Conservation (phyloP, 2,888 invertebrate genomes). For the Dexiosoma caninum region DNA sequence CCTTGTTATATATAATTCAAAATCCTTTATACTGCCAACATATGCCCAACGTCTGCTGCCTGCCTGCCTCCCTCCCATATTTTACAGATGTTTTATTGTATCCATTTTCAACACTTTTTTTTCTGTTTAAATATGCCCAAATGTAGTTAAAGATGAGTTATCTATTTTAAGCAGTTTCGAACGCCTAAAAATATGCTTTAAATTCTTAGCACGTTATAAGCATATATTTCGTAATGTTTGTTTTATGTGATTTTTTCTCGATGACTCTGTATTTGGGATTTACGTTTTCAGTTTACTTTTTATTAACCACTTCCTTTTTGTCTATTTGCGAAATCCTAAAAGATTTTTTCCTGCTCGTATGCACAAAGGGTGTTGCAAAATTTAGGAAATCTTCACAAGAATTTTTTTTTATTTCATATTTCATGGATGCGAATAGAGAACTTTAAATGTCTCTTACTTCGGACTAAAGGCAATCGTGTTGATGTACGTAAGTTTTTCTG, state of each 20-base stretch:
- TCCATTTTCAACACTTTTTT: constrained; percentile 43
- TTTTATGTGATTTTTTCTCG: constrained; percentile 3
- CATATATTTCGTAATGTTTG: constrained; percentile 51
- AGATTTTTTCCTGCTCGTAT: background rate
- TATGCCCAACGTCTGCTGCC: background rate
- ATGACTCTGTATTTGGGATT: background rate
- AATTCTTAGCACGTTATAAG: constrained; percentile 60
- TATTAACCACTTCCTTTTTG: background rate
- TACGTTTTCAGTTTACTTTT: background rate
- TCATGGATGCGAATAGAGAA: too few relatives aligned
- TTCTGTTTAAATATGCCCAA: constrained; percentile 19
- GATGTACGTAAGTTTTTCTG: too few relatives aligned
- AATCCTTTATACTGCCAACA: constrained; percentile 4
- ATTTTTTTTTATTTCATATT: too few relatives aligned
- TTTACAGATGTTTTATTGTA: constrained; percentile 40
- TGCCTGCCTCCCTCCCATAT: background rate
- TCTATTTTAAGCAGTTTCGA: constrained; percentile 42
- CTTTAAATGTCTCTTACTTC: too few relatives aligned
- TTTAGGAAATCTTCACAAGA: background rate
- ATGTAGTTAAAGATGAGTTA: constrained; percentile 43
- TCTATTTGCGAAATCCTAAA: background rate
- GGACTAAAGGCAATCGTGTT: too few relatives aligned
- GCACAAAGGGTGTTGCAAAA: background rate
- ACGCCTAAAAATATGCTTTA: constrained; percentile 56
- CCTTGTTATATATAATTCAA: background rate